Evolutionary conservation across 2,888 invertebrate species (phyloP).

Genomic region (Volucella inflata): DNA sequence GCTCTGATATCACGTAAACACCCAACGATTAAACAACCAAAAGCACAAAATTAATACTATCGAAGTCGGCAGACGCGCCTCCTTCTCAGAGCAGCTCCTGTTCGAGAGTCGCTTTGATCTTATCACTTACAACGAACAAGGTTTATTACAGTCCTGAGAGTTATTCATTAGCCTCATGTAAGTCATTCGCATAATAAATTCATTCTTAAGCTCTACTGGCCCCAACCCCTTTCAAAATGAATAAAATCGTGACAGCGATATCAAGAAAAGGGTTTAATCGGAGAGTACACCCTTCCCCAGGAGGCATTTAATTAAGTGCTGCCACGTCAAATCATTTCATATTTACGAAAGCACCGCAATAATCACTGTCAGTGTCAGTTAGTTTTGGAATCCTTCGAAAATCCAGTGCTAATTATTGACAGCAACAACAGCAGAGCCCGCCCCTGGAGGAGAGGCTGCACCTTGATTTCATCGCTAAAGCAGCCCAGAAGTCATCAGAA

Average conservation of each 20-base stretch:
- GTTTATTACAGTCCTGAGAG: conserved; percentile 72
- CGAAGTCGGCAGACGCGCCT: conserved; percentile 59
- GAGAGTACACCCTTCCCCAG: conserved; percentile 9
- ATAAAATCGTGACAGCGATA: conserved; percentile 31
- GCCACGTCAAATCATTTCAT: conserved; percentile 74
- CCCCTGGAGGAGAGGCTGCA: conserved; percentile 43
- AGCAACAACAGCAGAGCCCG: conserved; percentile 16
- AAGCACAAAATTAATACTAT: conserved; percentile 73
- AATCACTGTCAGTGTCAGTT: conserved; percentile 22
- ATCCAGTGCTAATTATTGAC: conserved; percentile 65
- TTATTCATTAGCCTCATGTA: conserved; percentile 66
- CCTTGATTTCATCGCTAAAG: conserved; percentile 32
- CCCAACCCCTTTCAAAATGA: neutral
- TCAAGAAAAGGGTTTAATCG: conserved; percentile 52
- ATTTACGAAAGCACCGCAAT: conserved; percentile 63
- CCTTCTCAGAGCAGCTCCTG: conserved; percentile 5
- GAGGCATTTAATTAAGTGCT: conserved; percentile 72
- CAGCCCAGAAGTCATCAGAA: conserved; percentile 14
- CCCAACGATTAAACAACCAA: conserved; percentile 67
- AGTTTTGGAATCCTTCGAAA: neutral
- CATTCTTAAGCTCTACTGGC: conserved; percentile 19
- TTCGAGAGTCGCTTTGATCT: conserved; percentile 63
- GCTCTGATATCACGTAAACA: conserved; percentile 69
- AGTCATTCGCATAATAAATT: conserved; percentile 73
- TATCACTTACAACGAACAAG: conserved; percentile 66